A percentile compares a stretch with the other conserved stretches of the same genome.
These are phyloP conservation scores for Lasius platythorax DNA, from an alignment of 2,888 invertebrate genomes.

Conservation along the genomic window DNA sequence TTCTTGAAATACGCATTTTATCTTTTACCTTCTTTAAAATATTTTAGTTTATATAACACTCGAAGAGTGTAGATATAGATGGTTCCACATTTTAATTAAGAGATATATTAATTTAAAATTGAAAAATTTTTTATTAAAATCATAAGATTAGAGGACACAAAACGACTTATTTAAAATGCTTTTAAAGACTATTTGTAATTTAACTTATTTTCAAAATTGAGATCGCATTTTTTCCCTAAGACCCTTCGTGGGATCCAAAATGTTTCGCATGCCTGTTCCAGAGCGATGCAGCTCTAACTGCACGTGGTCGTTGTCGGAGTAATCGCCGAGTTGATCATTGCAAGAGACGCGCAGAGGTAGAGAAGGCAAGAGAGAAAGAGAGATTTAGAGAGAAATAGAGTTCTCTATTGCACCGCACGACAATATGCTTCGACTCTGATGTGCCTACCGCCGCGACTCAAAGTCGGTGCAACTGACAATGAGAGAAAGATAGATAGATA, in stretches of 20 bases:
- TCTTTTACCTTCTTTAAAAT: neutral
- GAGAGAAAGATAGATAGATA: slow-evolving; percentile 22
- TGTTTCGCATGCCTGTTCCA: neutral
- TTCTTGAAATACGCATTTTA: neutral
- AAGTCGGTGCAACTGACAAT: slow-evolving; percentile 42
- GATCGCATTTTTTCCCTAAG: neutral
- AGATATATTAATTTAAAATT: neutral
- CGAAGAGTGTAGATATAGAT: neutral
- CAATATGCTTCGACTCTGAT: slow-evolving; percentile 36
- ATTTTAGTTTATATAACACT: neutral
- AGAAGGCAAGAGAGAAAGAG: slow-evolving; percentile 8
- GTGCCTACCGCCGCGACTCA: slow-evolving; percentile 26
- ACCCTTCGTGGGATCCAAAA: neutral
- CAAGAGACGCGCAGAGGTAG: neutral
- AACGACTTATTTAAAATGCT: neutral
- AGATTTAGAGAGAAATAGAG: neutral
- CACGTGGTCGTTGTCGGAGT: neutral
- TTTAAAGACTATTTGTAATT: neutral
- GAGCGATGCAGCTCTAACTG: neutral
- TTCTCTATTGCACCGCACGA: slow-evolving; percentile 30
- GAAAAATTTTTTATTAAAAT: neutral
- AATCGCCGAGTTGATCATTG: slow-evolving; percentile 3
- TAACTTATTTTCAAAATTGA: neutral
- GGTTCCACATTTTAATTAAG: neutral
- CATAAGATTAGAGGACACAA: neutral